A percentile compares a stretch with the other conserved stretches of the same genome.
Evolutionary conservation across 2,888 invertebrate species (phyloP).

Genomic region (Ommatoiulus sabulosus): DNA sequence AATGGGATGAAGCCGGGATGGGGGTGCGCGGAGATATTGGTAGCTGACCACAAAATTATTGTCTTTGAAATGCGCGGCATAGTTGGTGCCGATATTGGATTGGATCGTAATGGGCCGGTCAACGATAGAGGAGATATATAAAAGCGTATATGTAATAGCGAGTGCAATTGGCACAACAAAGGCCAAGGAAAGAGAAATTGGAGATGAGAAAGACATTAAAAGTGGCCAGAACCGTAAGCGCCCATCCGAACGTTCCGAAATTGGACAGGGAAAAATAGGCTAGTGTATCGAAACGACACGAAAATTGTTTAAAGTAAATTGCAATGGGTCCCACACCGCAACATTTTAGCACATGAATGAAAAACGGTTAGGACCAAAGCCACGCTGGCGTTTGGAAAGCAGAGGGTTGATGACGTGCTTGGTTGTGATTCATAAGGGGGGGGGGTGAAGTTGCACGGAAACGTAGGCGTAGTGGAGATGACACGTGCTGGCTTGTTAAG

Average conservation of each 20-base stretch:
- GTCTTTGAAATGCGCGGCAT: conserved; percentile 1
- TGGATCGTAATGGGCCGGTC: conserved; percentile 21
- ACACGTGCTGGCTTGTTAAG: conserved; percentile 40
- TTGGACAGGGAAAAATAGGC: neutral
- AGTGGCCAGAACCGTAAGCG: neutral
- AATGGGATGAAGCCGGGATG: neutral
- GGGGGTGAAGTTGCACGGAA: conserved; percentile 24
- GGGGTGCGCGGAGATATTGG: neutral
- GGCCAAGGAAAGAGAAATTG: neutral
- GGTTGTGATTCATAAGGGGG: conserved; percentile 35
- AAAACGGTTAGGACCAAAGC: neutral
- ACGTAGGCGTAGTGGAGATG: conserved; percentile 39
- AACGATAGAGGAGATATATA: neutral
- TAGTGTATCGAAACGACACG: neutral
- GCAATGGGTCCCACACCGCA: conserved; percentile 34
- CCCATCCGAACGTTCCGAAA: neutral
- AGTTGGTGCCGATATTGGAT: conserved; percentile 15
- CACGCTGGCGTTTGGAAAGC: neutral
- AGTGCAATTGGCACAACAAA: conserved; percentile 28
- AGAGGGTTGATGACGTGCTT: neutral
- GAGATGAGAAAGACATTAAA: conserved; percentile 23
- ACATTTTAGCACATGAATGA: conserved; percentile 24
- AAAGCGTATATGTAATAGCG: neutral
- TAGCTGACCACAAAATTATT: conserved; percentile 5
- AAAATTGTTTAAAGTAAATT: conserved; percentile 22